These are phyloP conservation scores for Synanthedon myopaeformis DNA, from an alignment of 2,888 invertebrate genomes.

Conservation along the genomic window DNA sequence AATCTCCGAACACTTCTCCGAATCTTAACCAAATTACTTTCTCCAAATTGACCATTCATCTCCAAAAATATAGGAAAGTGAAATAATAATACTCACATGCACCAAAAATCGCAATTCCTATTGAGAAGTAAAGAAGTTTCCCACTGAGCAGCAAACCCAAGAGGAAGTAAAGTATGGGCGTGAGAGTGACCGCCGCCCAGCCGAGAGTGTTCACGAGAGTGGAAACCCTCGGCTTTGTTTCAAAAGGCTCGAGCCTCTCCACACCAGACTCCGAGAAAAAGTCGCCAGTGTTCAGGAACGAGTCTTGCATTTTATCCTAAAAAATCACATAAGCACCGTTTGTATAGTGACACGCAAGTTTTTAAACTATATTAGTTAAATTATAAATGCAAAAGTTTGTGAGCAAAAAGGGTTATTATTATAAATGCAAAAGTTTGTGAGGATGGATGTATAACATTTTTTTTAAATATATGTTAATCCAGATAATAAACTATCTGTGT, in stretches of 20 bases:
- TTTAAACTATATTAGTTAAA: too few relatives aligned
- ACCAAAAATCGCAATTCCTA: slow-evolving; percentile 77
- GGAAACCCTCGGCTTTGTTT: slow-evolving; percentile 71
- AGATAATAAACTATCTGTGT: too few relatives aligned
- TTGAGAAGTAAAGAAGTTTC: slow-evolving; percentile 75
- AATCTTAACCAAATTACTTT: too few relatives aligned
- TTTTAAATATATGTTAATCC: too few relatives aligned
- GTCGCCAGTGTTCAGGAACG: slow-evolving; percentile 80
- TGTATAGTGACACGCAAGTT: too few relatives aligned
- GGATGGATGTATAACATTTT: too few relatives aligned
- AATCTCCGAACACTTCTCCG: too few relatives aligned
- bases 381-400: too few relatives aligned
- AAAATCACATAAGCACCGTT: not conserved
- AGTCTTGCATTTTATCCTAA: slow-evolving; percentile 80
- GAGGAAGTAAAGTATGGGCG: slow-evolving; percentile 79
- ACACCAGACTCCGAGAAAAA: slow-evolving; percentile 83
- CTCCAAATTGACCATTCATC: too few relatives aligned
- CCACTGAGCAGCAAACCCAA: slow-evolving; percentile 78
- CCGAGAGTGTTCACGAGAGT: slow-evolving; percentile 77
- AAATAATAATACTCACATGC: slow-evolving; percentile 76
- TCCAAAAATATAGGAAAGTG: too few relatives aligned
- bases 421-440: too few relatives aligned
- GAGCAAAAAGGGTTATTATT: too few relatives aligned
- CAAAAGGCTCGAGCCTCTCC: slow-evolving; percentile 71
- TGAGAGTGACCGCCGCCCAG: slow-evolving; percentile 77